These are phyloP conservation scores for Phaethornis superciliosus DNA, from an alignment of 2,113 vertebrate species.

Conservation along the genomic window DNA sequence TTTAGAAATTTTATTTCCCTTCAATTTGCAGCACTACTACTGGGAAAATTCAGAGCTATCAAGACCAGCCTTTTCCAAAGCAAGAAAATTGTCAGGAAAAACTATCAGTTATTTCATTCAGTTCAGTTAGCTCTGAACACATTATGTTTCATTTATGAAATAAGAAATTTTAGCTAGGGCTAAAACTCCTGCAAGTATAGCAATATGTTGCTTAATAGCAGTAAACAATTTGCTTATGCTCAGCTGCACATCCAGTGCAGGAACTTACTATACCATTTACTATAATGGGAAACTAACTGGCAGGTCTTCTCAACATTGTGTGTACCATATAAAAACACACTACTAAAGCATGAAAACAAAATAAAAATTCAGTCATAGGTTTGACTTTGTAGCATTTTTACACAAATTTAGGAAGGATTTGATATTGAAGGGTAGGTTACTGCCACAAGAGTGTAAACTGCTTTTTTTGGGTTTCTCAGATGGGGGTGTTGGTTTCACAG, in stretches of 20 bases:
- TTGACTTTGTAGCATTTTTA: background rate
- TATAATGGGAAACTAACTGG: background rate
- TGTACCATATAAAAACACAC: background rate
- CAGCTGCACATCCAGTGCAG: background rate
- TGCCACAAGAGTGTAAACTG: background rate
- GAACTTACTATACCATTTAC: background rate
- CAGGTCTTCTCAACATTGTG: background rate
- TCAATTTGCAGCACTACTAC: background rate
- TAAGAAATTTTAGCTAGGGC: background rate
- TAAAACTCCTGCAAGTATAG: background rate
- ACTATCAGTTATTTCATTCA: background rate
- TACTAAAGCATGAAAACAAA: background rate
- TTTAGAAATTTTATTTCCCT: background rate
- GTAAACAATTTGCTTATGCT: background rate
- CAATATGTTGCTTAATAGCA: background rate
- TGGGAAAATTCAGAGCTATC: background rate
- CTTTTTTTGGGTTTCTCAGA: background rate
- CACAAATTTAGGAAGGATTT: background rate
- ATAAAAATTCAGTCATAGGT: background rate
- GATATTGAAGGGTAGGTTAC: background rate
- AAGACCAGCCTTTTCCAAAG: background rate
- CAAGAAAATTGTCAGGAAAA: background rate
- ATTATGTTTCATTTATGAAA: background rate
- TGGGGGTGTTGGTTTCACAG: background rate
- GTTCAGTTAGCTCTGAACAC: background rate